These are phyloP conservation scores for Psix sp. DNA, from an alignment of 1,140 invertebrate species.

Conservation along the genomic window DNA sequence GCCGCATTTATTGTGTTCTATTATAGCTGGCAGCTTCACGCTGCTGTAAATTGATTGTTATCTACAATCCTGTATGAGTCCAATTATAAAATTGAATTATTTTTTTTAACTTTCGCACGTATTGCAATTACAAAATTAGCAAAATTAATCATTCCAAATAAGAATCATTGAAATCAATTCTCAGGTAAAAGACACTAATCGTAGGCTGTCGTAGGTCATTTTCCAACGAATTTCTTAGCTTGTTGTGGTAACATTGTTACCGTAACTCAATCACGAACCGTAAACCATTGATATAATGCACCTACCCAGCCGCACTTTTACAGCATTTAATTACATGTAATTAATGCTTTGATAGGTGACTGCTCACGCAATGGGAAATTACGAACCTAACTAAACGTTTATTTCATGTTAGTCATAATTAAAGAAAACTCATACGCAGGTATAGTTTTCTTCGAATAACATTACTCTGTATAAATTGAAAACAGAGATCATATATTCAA, in stretches of 20 bases:
- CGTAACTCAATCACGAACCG: slow-evolving; percentile 24
- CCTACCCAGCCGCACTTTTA: slow-evolving; percentile 24
- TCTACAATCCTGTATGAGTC: too few relatives aligned
- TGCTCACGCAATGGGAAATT: slow-evolving; percentile 32
- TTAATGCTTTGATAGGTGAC: slow-evolving; percentile 37
- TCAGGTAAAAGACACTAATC: slow-evolving; percentile 13
- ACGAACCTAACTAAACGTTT: slow-evolving; percentile 27
- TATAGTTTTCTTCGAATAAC: slow-evolving; percentile 2
- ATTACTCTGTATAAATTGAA: too few relatives aligned
- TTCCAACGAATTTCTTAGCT: slow-evolving; percentile 2
- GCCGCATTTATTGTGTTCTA: too few relatives aligned
- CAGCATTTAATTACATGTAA: slow-evolving; percentile 42
- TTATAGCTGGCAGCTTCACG: too few relatives aligned
- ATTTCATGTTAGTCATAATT: slow-evolving; percentile 24
- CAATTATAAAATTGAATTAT: too few relatives aligned
- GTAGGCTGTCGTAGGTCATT: slow-evolving; percentile 20
- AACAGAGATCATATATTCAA: too few relatives aligned
- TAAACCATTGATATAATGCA: slow-evolving; percentile 43
- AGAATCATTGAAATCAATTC: slow-evolving; percentile 21
- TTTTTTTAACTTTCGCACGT: too few relatives aligned
- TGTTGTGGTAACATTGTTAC: slow-evolving; percentile 34
- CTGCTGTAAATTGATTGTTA: too few relatives aligned
- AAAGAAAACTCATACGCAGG: slow-evolving; percentile 13
- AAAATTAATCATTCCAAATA: neutral
- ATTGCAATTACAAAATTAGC: neutral